These are phyloP conservation scores for Parus major DNA, from an alignment of 2,113 vertebrate species.

Conservation along the genomic window DNA sequence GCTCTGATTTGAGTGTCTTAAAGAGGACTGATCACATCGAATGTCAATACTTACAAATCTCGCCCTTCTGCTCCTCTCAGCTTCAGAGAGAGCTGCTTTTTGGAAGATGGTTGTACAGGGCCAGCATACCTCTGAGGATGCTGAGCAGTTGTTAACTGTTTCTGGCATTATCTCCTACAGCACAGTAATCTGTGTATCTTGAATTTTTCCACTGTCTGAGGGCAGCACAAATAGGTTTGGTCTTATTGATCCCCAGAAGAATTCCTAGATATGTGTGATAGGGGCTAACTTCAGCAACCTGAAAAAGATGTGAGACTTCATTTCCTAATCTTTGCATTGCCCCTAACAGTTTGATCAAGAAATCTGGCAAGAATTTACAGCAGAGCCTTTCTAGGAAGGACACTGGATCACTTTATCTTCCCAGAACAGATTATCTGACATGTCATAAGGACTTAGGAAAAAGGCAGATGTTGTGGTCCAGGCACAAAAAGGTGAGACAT, in stretches of 20 bases:
- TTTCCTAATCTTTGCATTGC: not conserved
- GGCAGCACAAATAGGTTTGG: not conserved
- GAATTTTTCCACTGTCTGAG: not conserved
- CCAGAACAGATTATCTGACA: not conserved
- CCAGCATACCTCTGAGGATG: not conserved
- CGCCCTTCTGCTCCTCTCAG: not conserved
- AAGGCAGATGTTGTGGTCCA: not conserved
- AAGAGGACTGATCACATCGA: not conserved
- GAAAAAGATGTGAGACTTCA: not conserved
- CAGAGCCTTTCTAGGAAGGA: constrained; percentile 9
- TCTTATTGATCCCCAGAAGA: not conserved
- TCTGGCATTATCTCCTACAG: not conserved
- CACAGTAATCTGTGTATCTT: not conserved
- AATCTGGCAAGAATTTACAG: not conserved
- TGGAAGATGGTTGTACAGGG: not conserved
- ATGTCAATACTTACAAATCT: not conserved
- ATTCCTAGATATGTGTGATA: not conserved
- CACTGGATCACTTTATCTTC: not conserved
- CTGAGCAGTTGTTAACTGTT: not conserved
- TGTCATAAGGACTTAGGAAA: not conserved
- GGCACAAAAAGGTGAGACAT: not conserved
- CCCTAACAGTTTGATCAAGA: not conserved
- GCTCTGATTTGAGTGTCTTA: not conserved
- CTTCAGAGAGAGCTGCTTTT: not conserved
- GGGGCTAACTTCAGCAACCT: not conserved